A percentile compares a stretch with the other conserved stretches of the same genome.
Evolutionary conservation across 92 coral and sea anemone species (phyloP).

Genomic region (Plumapathes pennacea): DNA sequence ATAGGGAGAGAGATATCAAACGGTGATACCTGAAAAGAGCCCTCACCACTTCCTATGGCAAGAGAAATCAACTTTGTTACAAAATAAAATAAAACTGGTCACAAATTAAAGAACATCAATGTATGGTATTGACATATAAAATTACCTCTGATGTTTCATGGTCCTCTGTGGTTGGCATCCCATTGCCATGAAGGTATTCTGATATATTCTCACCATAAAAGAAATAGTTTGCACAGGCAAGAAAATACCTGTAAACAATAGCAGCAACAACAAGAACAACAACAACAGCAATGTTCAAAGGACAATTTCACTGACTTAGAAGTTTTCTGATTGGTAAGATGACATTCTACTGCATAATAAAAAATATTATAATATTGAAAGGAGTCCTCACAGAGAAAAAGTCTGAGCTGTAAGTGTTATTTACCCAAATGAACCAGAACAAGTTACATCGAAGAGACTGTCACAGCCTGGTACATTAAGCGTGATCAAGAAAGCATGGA

Average conservation of each 20-base stretch:
- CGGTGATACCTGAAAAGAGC: slow-evolving; percentile 88
- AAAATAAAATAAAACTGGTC: not conserved
- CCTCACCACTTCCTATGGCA: slow-evolving; percentile 67
- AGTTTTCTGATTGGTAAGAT: too few relatives aligned
- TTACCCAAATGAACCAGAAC: too few relatives aligned
- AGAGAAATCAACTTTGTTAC: not conserved
- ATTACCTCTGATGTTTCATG: slow-evolving; percentile 51
- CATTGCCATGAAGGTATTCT: slow-evolving; percentile 83
- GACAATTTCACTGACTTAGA: too few relatives aligned
- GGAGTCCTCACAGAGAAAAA: too few relatives aligned
- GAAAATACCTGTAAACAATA: slow-evolving; percentile 74
- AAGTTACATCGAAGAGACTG: too few relatives aligned
- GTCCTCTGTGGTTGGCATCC: slow-evolving; percentile 32
- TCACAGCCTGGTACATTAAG: too few relatives aligned
- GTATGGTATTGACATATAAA: not conserved
- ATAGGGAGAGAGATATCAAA: slow-evolving; percentile 71
- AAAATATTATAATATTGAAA: too few relatives aligned
- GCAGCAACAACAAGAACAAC: not conserved
- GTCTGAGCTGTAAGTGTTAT: too few relatives aligned
- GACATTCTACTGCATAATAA: too few relatives aligned
- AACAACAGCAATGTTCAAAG: too few relatives aligned
- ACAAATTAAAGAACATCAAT: too few relatives aligned
- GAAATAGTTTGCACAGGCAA: slow-evolving; percentile 89
- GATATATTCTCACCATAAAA: slow-evolving; percentile 97
- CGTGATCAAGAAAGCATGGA: too few relatives aligned